phyloP scores from a whole-genome alignment of 2,888 invertebrate species.

The Trisateles emortualis region DNA sequence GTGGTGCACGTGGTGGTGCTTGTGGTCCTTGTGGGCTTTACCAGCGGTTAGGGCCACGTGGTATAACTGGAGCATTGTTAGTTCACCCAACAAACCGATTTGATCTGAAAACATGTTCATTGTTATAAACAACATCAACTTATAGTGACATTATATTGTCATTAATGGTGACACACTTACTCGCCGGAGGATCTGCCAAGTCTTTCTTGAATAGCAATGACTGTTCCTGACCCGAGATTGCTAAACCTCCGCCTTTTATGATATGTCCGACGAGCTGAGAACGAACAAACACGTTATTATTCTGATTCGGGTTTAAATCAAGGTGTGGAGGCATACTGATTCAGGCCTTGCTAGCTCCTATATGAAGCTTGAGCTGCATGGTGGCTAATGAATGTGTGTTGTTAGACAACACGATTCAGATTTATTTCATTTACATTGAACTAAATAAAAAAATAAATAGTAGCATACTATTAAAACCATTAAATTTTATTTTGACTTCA shows the following conservation, averaged over 20 bases:
- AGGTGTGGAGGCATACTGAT: too few relatives aligned
- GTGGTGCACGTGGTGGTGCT: slow-evolving; percentile 94
- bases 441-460: too few relatives aligned
- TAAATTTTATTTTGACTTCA: too few relatives aligned
- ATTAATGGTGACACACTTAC: slow-evolving; percentile 56
- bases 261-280: slow-evolving; percentile 92
- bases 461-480: too few relatives aligned
- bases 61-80: slow-evolving; percentile 93
- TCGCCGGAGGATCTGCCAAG: slow-evolving; percentile 59
- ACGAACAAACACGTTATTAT: too few relatives aligned
- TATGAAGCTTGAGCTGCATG: too few relatives aligned
- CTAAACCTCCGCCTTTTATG: slow-evolving; percentile 91
- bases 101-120: slow-evolving; percentile 87
- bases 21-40: slow-evolving; percentile 95
- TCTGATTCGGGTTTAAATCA: too few relatives aligned
- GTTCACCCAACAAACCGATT: slow-evolving; percentile 90
- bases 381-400: too few relatives aligned
- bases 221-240: slow-evolving; percentile 92
- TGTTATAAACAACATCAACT: too few relatives aligned
- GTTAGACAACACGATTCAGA: too few relatives aligned
- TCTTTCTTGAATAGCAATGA: slow-evolving; percentile 74
- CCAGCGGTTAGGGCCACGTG: slow-evolving; percentile 93
- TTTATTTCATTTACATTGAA: too few relatives aligned
- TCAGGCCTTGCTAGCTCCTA: too few relatives aligned
- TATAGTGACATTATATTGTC: slow-evolving; percentile 9